Conservation (phyloP, 2,113 vertebrate genomes). For the Dissostichus mawsoni region DNA sequence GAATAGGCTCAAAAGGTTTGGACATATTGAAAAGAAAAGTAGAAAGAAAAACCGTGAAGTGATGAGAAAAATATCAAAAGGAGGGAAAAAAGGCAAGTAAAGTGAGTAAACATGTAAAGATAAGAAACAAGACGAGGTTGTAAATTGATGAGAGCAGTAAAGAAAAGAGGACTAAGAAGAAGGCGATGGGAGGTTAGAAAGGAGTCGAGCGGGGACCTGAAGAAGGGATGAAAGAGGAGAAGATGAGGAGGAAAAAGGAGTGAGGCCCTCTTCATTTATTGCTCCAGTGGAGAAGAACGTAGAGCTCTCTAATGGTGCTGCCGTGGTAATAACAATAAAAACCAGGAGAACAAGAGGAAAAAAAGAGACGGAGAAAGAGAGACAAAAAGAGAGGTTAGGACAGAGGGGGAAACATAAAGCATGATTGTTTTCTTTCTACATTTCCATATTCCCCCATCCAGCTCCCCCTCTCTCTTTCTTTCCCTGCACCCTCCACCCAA, state of each 20-base stretch:
- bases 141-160: constrained; percentile 7
- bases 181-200: constrained; percentile 45
- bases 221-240: constrained; percentile 67
- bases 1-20: constrained; percentile 8
- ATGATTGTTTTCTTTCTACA: constrained; percentile 78
- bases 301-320: constrained; percentile 97
- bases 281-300: constrained; percentile 99
- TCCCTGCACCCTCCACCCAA: constrained; percentile 70
- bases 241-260: constrained; percentile 76
- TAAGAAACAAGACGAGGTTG: neutral
- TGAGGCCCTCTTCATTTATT: constrained; percentile 98
- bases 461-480: constrained; percentile 83
- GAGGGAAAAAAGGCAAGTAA: neutral
- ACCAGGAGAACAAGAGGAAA: constrained; percentile 71
- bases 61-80: neutral
- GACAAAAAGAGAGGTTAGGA: constrained; percentile 69
- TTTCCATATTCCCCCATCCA: constrained; percentile 68
- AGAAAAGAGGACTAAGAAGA: constrained; percentile 2
- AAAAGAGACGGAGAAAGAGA: constrained; percentile 55
- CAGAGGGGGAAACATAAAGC: constrained; percentile 69
- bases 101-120: neutral
- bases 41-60: neutral
- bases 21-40: neutral
- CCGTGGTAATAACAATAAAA: constrained; percentile 97
- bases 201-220: constrained; percentile 50